Evolutionary conservation across 1,140 invertebrate genomes (phyloP).

Genomic region (Campodea augens): DNA sequence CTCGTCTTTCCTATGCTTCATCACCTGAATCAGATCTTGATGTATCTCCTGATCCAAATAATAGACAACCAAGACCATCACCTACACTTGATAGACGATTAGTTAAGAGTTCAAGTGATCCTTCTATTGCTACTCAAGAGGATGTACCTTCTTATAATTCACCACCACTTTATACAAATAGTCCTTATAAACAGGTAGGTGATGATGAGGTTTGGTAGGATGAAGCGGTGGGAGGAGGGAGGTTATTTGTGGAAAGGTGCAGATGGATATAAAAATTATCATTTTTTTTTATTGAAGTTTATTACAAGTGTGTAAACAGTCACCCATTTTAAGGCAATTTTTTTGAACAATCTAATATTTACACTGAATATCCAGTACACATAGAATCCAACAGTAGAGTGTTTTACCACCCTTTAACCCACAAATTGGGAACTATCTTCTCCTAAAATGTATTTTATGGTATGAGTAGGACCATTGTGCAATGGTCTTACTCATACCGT

Average conservation of each 20-base stretch:
- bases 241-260: background rate
- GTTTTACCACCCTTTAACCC: no score
- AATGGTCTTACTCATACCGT: no score
- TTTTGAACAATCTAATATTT: no score
- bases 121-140: conserved; percentile 53
- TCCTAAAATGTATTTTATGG: no score
- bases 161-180: conserved; percentile 46
- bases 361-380: no score
- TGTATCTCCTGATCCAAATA: conserved; percentile 52
- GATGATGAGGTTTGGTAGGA: background rate
- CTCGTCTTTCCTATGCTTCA: conserved; percentile 83
- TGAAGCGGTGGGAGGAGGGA: background rate
- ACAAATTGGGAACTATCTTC: no score
- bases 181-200: conserved; percentile 21
- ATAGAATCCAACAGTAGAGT: no score
- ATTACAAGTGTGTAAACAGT: no score
- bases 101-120: conserved; percentile 68
- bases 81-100: conserved; percentile 32
- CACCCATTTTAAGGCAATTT: no score
- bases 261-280: background rate
- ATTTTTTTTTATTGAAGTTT: conserved; percentile 4
- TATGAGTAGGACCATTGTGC: no score
- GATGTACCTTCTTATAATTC: conserved; percentile 35
- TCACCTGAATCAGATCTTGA: conserved; percentile 89
- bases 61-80: conserved; percentile 29